These are phyloP conservation scores for Merodon equestris DNA, from an alignment of 2,888 invertebrate species.

Conservation along the genomic window DNA sequence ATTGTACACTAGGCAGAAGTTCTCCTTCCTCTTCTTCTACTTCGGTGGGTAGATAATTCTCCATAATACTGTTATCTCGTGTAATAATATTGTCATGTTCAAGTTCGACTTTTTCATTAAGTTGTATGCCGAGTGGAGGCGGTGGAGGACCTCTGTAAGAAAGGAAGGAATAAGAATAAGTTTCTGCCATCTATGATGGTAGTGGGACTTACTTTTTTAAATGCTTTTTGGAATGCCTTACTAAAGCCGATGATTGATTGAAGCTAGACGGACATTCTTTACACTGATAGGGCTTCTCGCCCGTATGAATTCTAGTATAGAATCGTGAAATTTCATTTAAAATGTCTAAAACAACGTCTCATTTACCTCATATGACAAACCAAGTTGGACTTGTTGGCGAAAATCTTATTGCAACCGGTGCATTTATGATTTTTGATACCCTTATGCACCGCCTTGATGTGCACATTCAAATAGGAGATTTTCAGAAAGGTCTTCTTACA, in stretches of 20 bases:
- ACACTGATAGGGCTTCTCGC: conserved; percentile 73
- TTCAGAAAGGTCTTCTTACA: conserved; percentile 72
- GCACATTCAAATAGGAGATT: conserved; percentile 70
- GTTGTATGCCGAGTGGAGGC: conserved; percentile 56
- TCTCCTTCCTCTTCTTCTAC: conserved; percentile 52
- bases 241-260: conserved; percentile 72
- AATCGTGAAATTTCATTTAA: background rate
- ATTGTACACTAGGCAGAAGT: conserved; percentile 60
- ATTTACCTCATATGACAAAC: conserved; percentile 71
- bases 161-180: background rate
- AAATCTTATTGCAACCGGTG: conserved; percentile 71
- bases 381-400: conserved; percentile 72
- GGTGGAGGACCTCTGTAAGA: conserved; percentile 43
- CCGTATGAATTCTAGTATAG: conserved; percentile 72
- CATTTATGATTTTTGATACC: conserved; percentile 71
- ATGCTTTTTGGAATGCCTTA: conserved; percentile 72
- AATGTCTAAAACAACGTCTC: background rate
- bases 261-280: conserved; percentile 72
- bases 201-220: conserved; percentile 45
- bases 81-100: conserved; percentile 47
- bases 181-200: background rate
- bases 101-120: conserved; percentile 61
- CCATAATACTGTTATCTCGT: conserved; percentile 62
- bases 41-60: conserved; percentile 60
- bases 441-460: conserved; percentile 71